Conservation (phyloP, 1,140 invertebrate species). For the Caligus rogercresseyi region DNA sequence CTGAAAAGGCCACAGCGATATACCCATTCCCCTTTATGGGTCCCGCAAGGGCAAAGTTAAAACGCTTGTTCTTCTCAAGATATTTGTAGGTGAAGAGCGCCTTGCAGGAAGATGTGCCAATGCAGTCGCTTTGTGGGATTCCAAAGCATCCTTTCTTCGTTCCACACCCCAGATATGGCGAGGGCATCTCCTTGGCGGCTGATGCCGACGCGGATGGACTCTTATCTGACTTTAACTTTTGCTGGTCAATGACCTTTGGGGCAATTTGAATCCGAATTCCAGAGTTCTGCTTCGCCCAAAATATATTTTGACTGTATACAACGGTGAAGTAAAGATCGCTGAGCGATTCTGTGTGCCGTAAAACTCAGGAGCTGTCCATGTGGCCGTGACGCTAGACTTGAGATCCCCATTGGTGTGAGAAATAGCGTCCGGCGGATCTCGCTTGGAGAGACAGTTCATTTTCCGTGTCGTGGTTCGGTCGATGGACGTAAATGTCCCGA, state of each 20-base stretch:
- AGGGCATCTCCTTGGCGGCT: not conserved
- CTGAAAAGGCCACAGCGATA: not conserved
- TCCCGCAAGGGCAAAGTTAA: not conserved
- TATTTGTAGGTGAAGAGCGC: not conserved
- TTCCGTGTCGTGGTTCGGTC: not conserved
- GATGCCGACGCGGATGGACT: too few species aligned
- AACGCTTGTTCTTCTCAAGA: not conserved
- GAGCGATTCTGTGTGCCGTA: not conserved
- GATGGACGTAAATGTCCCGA: not conserved
- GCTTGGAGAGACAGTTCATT: not conserved
- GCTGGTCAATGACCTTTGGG: not conserved
- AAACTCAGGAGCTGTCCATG: not conserved
- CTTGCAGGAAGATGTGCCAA: not conserved
- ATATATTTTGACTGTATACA: not conserved
- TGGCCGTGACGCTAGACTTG: not conserved
- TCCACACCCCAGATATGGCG: slow-evolving; percentile 5
- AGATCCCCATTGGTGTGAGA: not conserved
- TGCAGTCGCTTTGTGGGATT: not conserved
- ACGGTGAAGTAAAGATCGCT: not conserved
- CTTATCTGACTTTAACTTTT: not conserved
- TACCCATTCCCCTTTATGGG: not conserved
- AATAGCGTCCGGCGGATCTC: not conserved
- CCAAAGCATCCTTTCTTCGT: slow-evolving; percentile 16
- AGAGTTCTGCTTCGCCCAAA: not conserved
- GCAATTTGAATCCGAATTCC: not conserved